Evolutionary conservation across 2,113 vertebrate genomes (phyloP), one percentile per base, ranked within the genome.

Genomic region (Lepidothrix coronata): DNA sequence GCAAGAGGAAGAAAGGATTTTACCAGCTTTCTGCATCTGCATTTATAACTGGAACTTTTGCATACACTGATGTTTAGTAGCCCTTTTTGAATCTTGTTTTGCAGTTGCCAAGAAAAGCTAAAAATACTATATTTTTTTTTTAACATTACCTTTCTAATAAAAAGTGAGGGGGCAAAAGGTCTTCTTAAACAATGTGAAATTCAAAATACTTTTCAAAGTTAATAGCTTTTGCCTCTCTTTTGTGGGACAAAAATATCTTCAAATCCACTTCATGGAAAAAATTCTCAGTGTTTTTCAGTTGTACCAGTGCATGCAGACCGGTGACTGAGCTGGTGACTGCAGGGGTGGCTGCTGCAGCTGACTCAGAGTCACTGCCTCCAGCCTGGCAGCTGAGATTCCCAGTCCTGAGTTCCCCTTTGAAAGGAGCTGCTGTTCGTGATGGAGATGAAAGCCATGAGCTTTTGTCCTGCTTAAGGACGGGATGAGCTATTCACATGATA

Each of bases 251-350:
- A 76, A 39, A 37, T 44, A 7, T 54, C 37, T 89, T 73, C 27
- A 65, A 84, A 89, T 55, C 25, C 28, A 28, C 11, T 84, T 46
- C 1, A 13, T 43, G 63, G 68, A 55, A 89, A 93, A 39, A 73
- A 35, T 16, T 33, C 12, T 73, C 27, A 10, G 1, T 58, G 11
- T 72, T 78, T 93, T 82, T 13, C 12, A 28, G 27, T 28, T 68
- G 61, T 55, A 78, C 10, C 15, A 65, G 49, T 0, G 0, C 0
- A 0, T 31, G 44, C 33, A 75, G 81, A 11, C 3, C 1, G 2
- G 57, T 48, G 66, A n/a, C 51, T 11, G 43, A 57, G 55, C 75
- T 61, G 83, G 41, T 74, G 76, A 33, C 55, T 4, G 2, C 6
- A 6, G 73, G 3, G 33, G 33, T 51, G 59, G 16, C 37, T 67